Conservation (phyloP, 2,113 vertebrate genomes). For the Atrichornis clamosus region DNA sequence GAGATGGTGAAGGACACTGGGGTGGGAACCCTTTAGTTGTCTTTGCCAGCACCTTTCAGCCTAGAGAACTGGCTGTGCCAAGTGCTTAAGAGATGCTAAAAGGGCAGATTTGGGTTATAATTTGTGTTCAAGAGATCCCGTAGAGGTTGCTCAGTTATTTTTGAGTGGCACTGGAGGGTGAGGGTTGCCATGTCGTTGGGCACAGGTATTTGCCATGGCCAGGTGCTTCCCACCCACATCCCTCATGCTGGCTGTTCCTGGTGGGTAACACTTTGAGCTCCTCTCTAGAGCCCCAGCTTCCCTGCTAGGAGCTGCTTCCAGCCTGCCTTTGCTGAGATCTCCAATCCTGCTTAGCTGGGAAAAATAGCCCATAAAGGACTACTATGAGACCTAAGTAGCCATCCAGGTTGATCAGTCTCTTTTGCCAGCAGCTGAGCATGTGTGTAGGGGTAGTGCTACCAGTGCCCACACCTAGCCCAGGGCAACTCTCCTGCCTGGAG, state of each 20-base stretch:
- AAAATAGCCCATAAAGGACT: not conserved
- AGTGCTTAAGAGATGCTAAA: not conserved
- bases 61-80: not conserved
- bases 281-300: not conserved
- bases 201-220: not conserved
- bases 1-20: not conserved
- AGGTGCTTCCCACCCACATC: not conserved
- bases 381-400: not conserved
- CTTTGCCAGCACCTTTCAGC: not conserved
- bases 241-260: not conserved
- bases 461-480: not conserved
- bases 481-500: fast-evolving
- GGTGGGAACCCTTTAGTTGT: not conserved
- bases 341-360: not conserved
- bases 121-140: not conserved
- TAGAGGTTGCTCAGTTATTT: not conserved
- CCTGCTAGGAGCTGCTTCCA: not conserved
- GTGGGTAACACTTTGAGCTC: not conserved
- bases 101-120: not conserved
- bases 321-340: not conserved
- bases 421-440: not conserved
- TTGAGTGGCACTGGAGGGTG: not conserved
- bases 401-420: not conserved
- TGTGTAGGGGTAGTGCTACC: not conserved
- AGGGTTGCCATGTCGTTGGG: not conserved